A percentile compares a stretch with the other conserved stretches of the same genome.
phyloP scores from a whole-genome alignment of 1,140 invertebrate genomes.

The Periplaneta americana region DNA sequence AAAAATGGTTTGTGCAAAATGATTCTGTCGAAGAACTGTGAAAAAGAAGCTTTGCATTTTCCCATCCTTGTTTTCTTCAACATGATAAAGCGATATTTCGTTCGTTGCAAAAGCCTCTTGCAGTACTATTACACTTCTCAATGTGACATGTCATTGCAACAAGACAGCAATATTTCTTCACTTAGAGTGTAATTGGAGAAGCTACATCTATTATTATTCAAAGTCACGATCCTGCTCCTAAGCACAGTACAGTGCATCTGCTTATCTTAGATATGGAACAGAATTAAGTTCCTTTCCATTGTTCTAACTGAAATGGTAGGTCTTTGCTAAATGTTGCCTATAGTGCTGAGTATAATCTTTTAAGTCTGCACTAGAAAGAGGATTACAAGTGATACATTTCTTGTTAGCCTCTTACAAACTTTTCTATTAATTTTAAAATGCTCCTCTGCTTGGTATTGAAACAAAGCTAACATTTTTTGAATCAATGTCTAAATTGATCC shows the following conservation, averaged over 20 bases:
- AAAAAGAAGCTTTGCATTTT: no score
- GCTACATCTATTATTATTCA: background rate
- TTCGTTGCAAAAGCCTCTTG: background rate
- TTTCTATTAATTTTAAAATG: no score
- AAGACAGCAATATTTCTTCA: background rate
- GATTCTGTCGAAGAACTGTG: no score
- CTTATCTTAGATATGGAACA: background rate
- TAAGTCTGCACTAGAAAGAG: background rate
- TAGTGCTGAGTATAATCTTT: background rate
- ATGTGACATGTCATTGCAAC: background rate
- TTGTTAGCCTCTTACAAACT: no score
- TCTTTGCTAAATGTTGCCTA: background rate
- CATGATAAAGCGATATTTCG: no score
- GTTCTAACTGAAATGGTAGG: background rate
- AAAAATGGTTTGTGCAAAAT: no score
- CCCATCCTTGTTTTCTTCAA: no score
- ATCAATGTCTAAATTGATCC: no score
- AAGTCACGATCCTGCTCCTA: background rate
- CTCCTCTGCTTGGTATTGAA: no score
- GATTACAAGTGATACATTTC: no score
- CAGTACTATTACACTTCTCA: background rate
- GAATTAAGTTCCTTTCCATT: background rate
- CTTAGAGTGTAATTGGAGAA: background rate
- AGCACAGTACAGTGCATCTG: background rate
- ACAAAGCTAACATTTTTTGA: no score